Percentiles rank a stretch among this genome's conserved stretches.
These are phyloP conservation scores for Erethizon dorsatum DNA, from an alignment of 2,797 vertebrate species.

Conservation along the genomic window DNA sequence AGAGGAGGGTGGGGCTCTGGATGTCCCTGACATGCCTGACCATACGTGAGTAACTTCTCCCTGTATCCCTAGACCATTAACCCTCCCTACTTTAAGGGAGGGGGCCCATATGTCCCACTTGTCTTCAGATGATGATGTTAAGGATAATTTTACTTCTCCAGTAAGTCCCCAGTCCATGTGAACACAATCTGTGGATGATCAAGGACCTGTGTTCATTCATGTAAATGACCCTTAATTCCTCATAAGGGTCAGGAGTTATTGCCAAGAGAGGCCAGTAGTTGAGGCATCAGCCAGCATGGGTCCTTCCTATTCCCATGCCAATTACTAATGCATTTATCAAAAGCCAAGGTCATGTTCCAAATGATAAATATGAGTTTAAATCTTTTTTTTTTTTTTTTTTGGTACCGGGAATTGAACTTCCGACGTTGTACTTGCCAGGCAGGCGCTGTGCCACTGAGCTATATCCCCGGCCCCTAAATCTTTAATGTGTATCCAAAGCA, in stretches of 20 bases:
- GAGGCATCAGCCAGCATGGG: constrained; percentile 21
- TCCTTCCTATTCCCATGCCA: constrained; percentile 56
- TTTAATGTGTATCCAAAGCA: constrained; percentile 81
- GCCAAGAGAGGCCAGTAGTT: constrained; percentile 46
- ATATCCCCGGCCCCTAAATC: no score
- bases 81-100: not conserved
- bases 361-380: constrained; percentile 73
- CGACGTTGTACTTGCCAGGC: no score
- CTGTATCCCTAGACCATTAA: not conserved
- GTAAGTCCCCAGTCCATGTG: not conserved
- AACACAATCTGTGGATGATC: not conserved
- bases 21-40: not conserved
- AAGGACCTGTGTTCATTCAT: not conserved
- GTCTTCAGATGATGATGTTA: not conserved
- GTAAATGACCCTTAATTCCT: not conserved
- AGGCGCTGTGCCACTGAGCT: no score
- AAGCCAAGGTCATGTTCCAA: constrained; percentile 71
- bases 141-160: constrained; percentile 49
- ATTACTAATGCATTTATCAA: constrained; percentile 82
- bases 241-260: constrained; percentile 15
- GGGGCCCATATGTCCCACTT: not conserved
- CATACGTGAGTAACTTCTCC: no score
- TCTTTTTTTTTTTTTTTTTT: not conserved
- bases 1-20: not conserved
- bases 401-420: no score